Conservation (phyloP, 2,797 vertebrate species). For the Buceros bicornis region DNA sequence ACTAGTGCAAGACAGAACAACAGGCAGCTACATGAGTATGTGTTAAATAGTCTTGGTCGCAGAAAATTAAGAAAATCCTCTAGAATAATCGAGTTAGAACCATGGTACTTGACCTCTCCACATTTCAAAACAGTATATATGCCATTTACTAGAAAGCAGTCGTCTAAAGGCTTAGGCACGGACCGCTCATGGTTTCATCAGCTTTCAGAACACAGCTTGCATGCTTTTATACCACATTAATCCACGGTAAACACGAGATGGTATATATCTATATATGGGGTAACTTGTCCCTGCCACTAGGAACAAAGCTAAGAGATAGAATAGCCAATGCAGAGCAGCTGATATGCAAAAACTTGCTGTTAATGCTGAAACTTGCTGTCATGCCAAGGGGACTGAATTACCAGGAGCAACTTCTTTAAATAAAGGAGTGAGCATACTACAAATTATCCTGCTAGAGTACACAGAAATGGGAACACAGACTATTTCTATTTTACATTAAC, state of each 20-base stretch:
- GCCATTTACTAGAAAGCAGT: not conserved
- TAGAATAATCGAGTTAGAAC: not conserved
- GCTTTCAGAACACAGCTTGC: not conserved
- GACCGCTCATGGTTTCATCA: not conserved
- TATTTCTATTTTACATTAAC: not conserved
- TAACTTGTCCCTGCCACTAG: not conserved
- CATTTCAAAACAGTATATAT: not conserved
- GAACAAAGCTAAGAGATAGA: not conserved
- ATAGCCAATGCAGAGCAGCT: not conserved
- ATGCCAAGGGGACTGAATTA: not conserved
- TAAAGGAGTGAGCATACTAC: not conserved
- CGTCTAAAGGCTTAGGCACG: not conserved
- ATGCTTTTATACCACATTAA: not conserved
- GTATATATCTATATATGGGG: not conserved
- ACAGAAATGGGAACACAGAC: not conserved
- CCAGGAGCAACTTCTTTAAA: not conserved
- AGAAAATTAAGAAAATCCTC: not conserved
- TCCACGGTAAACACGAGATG: not conserved
- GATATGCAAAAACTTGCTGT: not conserved
- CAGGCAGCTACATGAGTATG: not conserved
- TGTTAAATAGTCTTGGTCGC: not conserved
- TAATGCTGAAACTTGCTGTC: not conserved
- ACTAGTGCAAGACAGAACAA: not conserved
- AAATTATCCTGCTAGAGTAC: not conserved
- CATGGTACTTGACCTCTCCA: not conserved